These are phyloP conservation scores for Sardina pilchardus DNA, from an alignment of 2,113 vertebrate genomes.

Conservation along the genomic window DNA sequence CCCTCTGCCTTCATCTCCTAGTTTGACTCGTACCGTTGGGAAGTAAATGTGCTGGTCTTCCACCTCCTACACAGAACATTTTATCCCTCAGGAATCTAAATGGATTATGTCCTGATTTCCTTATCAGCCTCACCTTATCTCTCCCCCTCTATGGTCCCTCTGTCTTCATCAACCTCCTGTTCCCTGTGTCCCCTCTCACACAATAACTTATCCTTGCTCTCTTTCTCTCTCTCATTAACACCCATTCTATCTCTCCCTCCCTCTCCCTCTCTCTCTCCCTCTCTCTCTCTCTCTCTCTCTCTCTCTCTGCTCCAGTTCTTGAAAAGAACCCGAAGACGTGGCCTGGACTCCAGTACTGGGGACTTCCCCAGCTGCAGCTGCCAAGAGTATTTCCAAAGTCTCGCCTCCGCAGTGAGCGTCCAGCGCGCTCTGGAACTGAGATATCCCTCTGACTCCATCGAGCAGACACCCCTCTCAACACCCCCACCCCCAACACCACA, in stretches of 20 bases:
- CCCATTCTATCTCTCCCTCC: background rate
- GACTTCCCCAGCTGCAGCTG: slow-evolving; percentile 72
- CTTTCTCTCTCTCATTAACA: background rate
- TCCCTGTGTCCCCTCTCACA: background rate
- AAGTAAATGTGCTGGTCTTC: slow-evolving; percentile 34
- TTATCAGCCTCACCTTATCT: slow-evolving; percentile 16
- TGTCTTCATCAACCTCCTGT: slow-evolving; percentile 8
- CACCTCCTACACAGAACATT: slow-evolving; percentile 29
- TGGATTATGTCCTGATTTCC: slow-evolving; percentile 47
- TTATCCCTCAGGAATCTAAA: slow-evolving; percentile 39
- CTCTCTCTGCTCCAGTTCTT: slow-evolving; percentile 20
- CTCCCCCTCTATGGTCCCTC: background rate
- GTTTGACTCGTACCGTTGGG: too few relatives aligned
- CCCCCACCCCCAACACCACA: background rate
- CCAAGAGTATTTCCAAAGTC: slow-evolving; percentile 67
- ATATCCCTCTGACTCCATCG: slow-evolving; percentile 40
- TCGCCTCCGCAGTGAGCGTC: slow-evolving; percentile 44
- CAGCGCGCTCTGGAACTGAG: slow-evolving; percentile 25
- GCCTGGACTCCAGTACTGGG: slow-evolving; percentile 64
- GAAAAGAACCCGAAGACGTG: slow-evolving; percentile 45
- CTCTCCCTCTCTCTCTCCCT: background rate
- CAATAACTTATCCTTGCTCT: background rate
- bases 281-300: slow-evolving; percentile 30
- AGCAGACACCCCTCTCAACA: slow-evolving; percentile 35
- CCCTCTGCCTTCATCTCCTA: background rate